Conservation (phyloP, 2,797 vertebrate species). For the Lagorchestes hirsutus region DNA sequence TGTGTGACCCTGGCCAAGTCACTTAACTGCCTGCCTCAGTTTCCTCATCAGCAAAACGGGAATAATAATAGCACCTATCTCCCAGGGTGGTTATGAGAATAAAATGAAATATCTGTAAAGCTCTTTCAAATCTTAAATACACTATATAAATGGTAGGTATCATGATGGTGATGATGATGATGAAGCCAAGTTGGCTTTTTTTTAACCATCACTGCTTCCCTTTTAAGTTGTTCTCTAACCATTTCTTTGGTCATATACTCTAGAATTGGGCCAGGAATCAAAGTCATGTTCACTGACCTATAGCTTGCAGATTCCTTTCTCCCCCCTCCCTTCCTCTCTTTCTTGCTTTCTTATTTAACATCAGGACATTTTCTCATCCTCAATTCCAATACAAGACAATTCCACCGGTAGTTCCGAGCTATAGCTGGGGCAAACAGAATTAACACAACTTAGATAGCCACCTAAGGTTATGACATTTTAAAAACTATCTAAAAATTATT, state of each 20-base stretch:
- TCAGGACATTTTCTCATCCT: background rate
- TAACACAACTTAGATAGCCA: background rate
- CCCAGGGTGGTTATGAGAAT: background rate
- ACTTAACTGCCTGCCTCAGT: background rate
- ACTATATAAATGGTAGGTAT: background rate
- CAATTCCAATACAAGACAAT: background rate
- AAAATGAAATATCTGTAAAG: background rate
- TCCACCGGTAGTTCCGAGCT: background rate
- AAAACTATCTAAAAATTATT: slow-evolving; percentile 19
- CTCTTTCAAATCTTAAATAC: background rate
- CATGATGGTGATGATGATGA: background rate
- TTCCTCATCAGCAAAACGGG: background rate
- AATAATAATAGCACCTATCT: background rate
- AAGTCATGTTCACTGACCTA: background rate
- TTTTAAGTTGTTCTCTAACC: background rate
- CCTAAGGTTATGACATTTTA: background rate
- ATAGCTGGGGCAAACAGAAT: slow-evolving; percentile 9
- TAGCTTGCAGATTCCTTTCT: background rate
- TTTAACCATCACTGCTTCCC: background rate
- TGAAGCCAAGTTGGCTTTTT: background rate
- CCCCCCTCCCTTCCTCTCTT: too few relatives aligned
- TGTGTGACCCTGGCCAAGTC: background rate
- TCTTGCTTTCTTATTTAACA: background rate
- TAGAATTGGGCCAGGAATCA: background rate
- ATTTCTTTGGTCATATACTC: background rate